These are phyloP conservation scores for Clitarchus hookeri DNA, from an alignment of 2,888 invertebrate species.

Conservation along the genomic window DNA sequence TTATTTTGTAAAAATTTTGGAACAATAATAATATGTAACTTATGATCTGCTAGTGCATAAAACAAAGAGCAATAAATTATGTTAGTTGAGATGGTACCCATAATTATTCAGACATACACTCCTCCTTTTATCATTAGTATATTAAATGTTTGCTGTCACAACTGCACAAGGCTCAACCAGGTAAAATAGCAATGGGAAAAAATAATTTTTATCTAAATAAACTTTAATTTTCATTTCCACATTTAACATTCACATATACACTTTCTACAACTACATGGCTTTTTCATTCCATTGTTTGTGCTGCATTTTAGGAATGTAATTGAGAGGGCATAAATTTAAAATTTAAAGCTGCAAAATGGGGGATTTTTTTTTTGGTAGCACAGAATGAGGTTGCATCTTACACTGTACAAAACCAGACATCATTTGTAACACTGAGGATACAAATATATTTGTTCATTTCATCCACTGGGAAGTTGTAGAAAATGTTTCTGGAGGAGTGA, in stretches of 20 bases:
- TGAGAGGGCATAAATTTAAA: neutral
- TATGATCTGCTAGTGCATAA: too few relatives aligned
- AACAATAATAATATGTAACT: too few relatives aligned
- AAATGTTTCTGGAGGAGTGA: neutral
- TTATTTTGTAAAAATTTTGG: too few relatives aligned
- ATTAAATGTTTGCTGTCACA: too few relatives aligned
- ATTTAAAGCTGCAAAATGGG: neutral
- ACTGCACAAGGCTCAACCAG: neutral
- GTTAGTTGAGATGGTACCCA: too few relatives aligned
- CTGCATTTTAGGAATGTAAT: neutral
- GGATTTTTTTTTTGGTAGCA: neutral
- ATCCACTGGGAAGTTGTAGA: neutral
- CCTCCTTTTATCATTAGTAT: too few relatives aligned
- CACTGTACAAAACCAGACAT: constrained; percentile 5
- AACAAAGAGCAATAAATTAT: too few relatives aligned
- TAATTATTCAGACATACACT: too few relatives aligned
- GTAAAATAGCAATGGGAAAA: neutral
- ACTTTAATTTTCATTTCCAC: constrained; percentile 36
- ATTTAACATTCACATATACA: constrained; percentile 37
- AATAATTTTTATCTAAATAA: constrained; percentile 38
- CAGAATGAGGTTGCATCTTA: neutral
- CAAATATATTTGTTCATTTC: constrained; percentile 3
- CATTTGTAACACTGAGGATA: neutral
- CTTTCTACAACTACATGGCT: constrained; percentile 17
- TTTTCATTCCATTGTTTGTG: constrained; percentile 4